Evolutionary conservation across 1,140 invertebrate species (phyloP), one percentile per base, ranked within the genome.

Genomic region (Chrysomallon squamiferum): DNA sequence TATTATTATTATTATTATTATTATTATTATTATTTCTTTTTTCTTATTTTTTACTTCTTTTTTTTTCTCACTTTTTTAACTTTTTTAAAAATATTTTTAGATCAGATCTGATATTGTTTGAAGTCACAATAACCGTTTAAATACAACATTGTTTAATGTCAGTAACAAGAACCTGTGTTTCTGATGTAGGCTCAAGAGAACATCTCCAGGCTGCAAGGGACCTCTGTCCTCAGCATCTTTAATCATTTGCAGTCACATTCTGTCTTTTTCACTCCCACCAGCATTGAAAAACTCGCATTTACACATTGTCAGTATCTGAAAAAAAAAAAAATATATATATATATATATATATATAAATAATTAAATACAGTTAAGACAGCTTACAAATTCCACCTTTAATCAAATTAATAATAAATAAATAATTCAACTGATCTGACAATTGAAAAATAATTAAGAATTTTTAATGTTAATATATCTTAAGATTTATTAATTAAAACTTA

Each of bases 231-330:
- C 97, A 2, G 97, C 97, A 86, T 99, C 95, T 83, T 93, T 89
- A 0, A 99, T 88, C 96, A 99, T 99, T 71, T 96, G 88, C 66
- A 92, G 88, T 3, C 90, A 97, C 80, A 99, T 99, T 61, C 98
- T 88, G 81, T 99, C 98, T 81, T 99, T 99, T 0, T 99, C 94
- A 68, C 95, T 97, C 30, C 97, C 98, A 66, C 97, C 98, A 64
- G 97, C 94, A 86, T 98, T 99, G 64, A 99, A 89, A 84, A 92
- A 99, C 85, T 99, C 98, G 87, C 96, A 99, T 88, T 99, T 99
- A 30, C 89, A 97, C 87, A 95, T 96, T 99, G 75, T n/a, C n/a
- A n/a, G n/a, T n/a, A n/a, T n/a, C n/a, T n/a, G n/a, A n/a, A n/a
- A n/a, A n/a, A n/a, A n/a, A n/a, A n/a, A n/a, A n/a, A n/a, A n/a